phyloP scores from a whole-genome alignment of 2,888 invertebrate genomes.

The Caenorhabditis parvicauda region DNA sequence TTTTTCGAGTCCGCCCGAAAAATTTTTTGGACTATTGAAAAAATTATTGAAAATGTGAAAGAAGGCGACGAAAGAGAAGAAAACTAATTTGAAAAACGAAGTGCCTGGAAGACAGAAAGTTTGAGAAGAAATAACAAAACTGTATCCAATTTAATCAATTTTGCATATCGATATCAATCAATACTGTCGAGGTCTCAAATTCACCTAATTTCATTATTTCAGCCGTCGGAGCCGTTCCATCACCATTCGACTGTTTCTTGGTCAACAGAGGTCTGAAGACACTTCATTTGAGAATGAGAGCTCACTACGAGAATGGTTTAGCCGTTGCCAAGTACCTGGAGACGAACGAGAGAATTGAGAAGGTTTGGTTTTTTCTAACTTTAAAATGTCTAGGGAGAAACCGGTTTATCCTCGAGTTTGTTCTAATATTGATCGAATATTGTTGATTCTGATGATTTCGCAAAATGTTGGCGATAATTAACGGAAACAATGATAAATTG shows the following conservation, averaged over 20 bases:
- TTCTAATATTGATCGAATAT: neutral
- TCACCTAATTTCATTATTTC: slow-evolving; percentile 38
- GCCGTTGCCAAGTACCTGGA: slow-evolving; percentile 80
- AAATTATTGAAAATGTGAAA: neutral
- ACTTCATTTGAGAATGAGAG: slow-evolving; percentile 83
- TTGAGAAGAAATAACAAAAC: too few species aligned
- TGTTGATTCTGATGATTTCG: neutral
- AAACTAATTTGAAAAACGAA: neutral
- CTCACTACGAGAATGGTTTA: slow-evolving; percentile 78
- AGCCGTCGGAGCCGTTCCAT: slow-evolving; percentile 89
- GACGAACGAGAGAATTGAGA: slow-evolving; percentile 74
- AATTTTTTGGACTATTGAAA: neutral
- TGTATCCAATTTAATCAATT: too few species aligned
- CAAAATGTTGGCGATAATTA: too few species aligned
- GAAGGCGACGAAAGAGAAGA: neutral
- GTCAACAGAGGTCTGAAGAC: slow-evolving; percentile 89
- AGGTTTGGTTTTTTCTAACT: slow-evolving; percentile 71
- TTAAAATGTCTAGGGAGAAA: neutral
- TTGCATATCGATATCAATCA: too few species aligned
- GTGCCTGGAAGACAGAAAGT: too few species aligned
- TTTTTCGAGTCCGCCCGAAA: too few species aligned
- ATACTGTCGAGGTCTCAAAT: neutral
- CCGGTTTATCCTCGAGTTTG: neutral
- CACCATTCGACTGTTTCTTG: slow-evolving; percentile 91
- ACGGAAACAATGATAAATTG: slow-evolving; percentile 6